These are phyloP conservation scores for Drosophila mimica DNA, from an alignment of 2,888 invertebrate species.

Conservation along the genomic window DNA sequence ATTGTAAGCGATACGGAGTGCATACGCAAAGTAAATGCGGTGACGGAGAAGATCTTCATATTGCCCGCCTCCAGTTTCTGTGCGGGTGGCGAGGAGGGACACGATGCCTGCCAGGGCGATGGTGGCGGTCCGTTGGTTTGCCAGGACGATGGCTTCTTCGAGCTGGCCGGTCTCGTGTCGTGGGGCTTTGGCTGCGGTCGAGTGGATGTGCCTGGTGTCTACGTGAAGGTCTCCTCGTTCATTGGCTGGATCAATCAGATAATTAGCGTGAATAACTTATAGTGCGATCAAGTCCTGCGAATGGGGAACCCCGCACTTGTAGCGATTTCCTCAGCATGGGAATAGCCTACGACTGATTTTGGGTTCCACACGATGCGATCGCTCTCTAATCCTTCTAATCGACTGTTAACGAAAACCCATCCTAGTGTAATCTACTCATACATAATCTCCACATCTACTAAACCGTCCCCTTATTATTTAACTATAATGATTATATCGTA, in stretches of 20 bases:
- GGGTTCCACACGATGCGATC: constrained; percentile 38
- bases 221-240: constrained; percentile 97
- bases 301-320: constrained; percentile 69
- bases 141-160: constrained; percentile 96
- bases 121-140: constrained; percentile 97
- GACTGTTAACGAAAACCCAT: constrained; percentile 73
- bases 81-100: constrained; percentile 96
- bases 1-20: constrained; percentile 97
- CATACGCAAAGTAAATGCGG: constrained; percentile 96
- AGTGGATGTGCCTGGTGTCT: constrained; percentile 97
- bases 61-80: constrained; percentile 97
- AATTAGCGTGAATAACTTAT: constrained; percentile 96
- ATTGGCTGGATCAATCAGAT: constrained; percentile 99
- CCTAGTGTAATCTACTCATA: constrained; percentile 77
- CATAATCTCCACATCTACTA: constrained; percentile 44
- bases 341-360: constrained; percentile 59
- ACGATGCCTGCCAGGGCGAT: constrained; percentile 98
- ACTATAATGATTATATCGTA: constrained; percentile 43
- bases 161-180: constrained; percentile 96
- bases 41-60: constrained; percentile 97
- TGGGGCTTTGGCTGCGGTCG: constrained; percentile 98
- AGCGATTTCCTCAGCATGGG: constrained; percentile 43
- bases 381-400: constrained; percentile 32
- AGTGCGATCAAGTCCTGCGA: constrained; percentile 75
- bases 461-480: constrained; percentile 18